A percentile compares a stretch with the other conserved stretches of the same genome.
phyloP scores from a whole-genome alignment of 2,113 vertebrate genomes.

The Tetrax tetrax region DNA sequence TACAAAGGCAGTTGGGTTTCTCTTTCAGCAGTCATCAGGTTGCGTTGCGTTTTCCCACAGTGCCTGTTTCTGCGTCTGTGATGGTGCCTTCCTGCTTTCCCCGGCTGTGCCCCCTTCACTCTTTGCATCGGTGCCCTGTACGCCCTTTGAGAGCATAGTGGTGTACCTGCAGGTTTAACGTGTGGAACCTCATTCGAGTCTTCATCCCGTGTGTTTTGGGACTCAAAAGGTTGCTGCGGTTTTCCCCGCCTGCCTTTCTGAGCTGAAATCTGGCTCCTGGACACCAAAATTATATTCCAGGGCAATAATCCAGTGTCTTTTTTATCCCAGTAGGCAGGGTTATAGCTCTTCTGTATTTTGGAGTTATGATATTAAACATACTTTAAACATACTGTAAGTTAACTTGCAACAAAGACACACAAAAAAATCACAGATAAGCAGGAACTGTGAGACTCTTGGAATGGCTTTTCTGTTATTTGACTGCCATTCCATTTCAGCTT shows the following conservation, averaged over 20 bases:
- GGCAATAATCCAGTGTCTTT: neutral
- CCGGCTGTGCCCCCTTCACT: neutral
- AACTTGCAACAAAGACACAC: neutral
- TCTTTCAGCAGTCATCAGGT: neutral
- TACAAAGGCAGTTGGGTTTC: neutral
- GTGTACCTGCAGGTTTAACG: neutral
- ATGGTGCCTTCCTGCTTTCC: neutral
- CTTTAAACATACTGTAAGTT: neutral
- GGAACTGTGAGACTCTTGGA: neutral
- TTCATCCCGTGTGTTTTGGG: neutral
- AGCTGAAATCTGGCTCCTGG: neutral
- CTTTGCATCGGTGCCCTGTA: fast-evolving
- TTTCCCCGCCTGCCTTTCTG: neutral
- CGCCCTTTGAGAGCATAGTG: neutral
- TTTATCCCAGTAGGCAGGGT: neutral
- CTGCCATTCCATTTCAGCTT: neutral
- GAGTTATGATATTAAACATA: neutral
- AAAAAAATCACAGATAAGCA: neutral
- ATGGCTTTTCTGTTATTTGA: neutral
- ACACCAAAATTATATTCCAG: neutral
- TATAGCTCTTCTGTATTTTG: neutral
- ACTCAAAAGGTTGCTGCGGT: neutral
- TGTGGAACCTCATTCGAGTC: neutral
- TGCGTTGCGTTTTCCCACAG: neutral
- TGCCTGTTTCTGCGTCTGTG: neutral